Base-by-base conservation (phyloP, 2,113 vertebrate species). In the Sitta europaea region DNA sequence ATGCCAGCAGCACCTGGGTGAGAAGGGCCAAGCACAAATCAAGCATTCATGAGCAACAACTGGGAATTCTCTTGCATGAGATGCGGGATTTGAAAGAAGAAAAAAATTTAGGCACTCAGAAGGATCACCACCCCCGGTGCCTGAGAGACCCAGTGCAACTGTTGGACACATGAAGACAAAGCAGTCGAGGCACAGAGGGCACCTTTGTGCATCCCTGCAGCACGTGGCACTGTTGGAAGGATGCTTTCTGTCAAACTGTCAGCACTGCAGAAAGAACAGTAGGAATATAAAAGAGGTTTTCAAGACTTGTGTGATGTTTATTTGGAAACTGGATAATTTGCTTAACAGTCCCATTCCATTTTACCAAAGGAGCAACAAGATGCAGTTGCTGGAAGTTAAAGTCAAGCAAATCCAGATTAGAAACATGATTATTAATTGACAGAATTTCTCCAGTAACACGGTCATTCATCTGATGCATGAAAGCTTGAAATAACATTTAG, bases 91-190 rank as follows among this genome's bases (percentile, higher is more conserved):
- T 72, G 58, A 82, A 50, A 55, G 29, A 73, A 20, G 11, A 40
- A 78, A 14, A 61, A 33, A 0, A 38, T 47, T 31, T 17, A 68
- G n/a, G 53, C 45, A 4, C 36, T 81, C 48, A 61, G 43, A 74
- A 68, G 47, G 31, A 59, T 35, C 33, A 70, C 2, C 17, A 7
- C 16, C 29, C 13, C 8, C 33, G 25, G 0, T 68, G n/a, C n/a
- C 61, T 57, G 35, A 72, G 19, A 83, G 20, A 59, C 16, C 9
- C 71, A 77, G 13, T 14, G 31, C 8, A 43, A 14, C 8, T 48
- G 10, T 17, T 40, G 36, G 31, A 42, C 16, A 35, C 6, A 14
- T 0, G 10, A 61, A 79, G 14, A 45, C 0, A 2, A 27, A 92
- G 33, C 4, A 86, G 29, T 8, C 0, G 0, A 70, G 47, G 62